A percentile compares a stretch with the other conserved stretches of the same genome.
Evolutionary conservation across 2,113 vertebrate species (phyloP).

Genomic region (Neolamprologus brichardi): DNA sequence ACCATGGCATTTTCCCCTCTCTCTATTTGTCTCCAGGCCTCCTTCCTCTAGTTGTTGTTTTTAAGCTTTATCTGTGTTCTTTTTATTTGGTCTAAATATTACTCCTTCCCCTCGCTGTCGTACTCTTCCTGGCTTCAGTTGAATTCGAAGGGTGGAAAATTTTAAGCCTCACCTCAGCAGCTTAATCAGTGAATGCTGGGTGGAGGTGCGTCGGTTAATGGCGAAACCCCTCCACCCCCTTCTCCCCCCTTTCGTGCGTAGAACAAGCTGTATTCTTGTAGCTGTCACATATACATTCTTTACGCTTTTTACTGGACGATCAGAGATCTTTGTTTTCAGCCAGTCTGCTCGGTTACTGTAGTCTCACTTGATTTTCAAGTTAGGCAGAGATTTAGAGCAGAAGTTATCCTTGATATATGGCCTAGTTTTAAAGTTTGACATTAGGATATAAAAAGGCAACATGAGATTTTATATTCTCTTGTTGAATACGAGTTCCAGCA

Average conservation of each 20-base stretch:
- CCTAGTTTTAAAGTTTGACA: not conserved
- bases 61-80: not conserved
- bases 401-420: not conserved
- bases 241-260: slow-evolving; percentile 8
- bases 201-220: not conserved
- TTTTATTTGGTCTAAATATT: not conserved
- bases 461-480: fast-evolving
- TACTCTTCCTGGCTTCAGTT: not conserved
- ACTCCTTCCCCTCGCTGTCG: not conserved
- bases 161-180: not conserved
- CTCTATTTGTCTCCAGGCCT: not conserved
- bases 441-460: not conserved
- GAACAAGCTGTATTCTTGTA: slow-evolving; percentile 23
- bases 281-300: slow-evolving; percentile 51
- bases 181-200: not conserved
- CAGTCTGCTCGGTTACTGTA: slow-evolving; percentile 9
- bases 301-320: slow-evolving; percentile 23
- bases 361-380: slow-evolving; percentile 23
- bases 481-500: not conserved
- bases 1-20: not conserved
- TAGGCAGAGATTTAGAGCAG: slow-evolving; percentile 20
- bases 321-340: slow-evolving; percentile 14
- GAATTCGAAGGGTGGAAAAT: not conserved
- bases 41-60: not conserved
- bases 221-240: not conserved